These are phyloP conservation scores for Odobenus rosmarus DNA, from an alignment of 2,113 vertebrate species.

Conservation along the genomic window DNA sequence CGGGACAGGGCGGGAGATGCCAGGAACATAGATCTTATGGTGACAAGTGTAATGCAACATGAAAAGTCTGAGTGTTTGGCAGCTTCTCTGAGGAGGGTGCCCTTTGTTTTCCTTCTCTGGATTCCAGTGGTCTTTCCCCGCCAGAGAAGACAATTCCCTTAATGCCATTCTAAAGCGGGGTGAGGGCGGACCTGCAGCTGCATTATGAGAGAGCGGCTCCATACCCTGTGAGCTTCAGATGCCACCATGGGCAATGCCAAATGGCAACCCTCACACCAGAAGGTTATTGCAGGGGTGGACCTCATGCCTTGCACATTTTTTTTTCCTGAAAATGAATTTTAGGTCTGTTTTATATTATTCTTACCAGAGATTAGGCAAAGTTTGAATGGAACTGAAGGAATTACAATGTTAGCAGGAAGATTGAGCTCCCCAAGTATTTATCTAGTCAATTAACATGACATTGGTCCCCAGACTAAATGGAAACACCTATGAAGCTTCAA, in stretches of 20 bases:
- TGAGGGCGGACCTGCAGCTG: not conserved
- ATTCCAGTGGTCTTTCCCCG: slow-evolving; percentile 57
- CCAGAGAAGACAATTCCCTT: slow-evolving; percentile 60
- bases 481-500: slow-evolving; percentile 37
- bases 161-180: not conserved
- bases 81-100: slow-evolving; percentile 67
- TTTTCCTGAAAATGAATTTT: not conserved
- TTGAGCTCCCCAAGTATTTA: not conserved
- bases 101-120: slow-evolving; percentile 69
- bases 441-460: slow-evolving; percentile 10
- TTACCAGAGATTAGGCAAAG: not conserved
- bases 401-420: slow-evolving; percentile 27
- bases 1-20: slow-evolving; percentile 55
- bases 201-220: not conserved
- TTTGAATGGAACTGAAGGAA: not conserved
- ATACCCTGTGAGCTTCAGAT: not conserved
- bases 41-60: slow-evolving; percentile 78
- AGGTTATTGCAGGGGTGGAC: not conserved
- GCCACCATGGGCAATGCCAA: not conserved
- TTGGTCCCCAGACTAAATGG: slow-evolving; percentile 5
- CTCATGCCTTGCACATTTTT: not conserved
- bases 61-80: slow-evolving; percentile 76
- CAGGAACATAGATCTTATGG: slow-evolving; percentile 66
- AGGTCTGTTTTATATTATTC: not conserved
- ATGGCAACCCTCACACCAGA: not conserved